A percentile compares a stretch with the other conserved stretches of the same genome.
phyloP scores from a whole-genome alignment of 2,113 vertebrate species.

The Nasalis larvatus region DNA sequence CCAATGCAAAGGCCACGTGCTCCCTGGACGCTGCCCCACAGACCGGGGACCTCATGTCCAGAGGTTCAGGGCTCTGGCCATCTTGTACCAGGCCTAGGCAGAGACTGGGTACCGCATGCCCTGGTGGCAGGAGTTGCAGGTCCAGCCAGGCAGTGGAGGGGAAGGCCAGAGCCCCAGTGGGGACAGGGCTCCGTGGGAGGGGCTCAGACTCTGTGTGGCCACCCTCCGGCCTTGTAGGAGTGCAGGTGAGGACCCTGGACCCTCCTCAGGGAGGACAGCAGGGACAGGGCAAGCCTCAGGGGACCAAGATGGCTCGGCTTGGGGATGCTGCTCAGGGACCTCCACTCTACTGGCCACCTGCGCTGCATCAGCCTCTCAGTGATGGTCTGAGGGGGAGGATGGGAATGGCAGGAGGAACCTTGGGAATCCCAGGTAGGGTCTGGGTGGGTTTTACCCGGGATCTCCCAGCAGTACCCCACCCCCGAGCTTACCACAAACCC shows the following conservation, averaged over 20 bases:
- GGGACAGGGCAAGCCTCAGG: neutral
- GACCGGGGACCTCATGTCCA: neutral
- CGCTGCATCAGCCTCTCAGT: neutral
- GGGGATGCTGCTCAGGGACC: neutral
- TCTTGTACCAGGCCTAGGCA: neutral
- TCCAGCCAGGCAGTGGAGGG: neutral
- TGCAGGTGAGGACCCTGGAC: neutral
- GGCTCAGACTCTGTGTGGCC: fast-evolving
- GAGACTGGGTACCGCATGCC: too few relatives aligned
- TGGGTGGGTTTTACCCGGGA: neutral
- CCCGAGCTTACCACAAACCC: too few relatives aligned
- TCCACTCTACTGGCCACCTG: too few relatives aligned
- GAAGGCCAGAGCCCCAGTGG: neutral
- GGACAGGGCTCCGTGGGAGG: neutral
- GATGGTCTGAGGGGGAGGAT: neutral
- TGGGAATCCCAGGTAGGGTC: neutral
- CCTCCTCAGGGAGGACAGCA: neutral
- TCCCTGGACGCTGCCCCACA: neutral
- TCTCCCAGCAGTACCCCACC: neutral
- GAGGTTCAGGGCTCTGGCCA: neutral
- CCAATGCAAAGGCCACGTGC: fast-evolving
- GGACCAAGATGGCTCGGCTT: neutral
- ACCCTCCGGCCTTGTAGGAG: neutral
- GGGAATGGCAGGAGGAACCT: neutral
- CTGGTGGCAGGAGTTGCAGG: neutral